These are phyloP conservation scores for Lindbergichthys nudifrons DNA, from an alignment of 2,797 vertebrate genomes.

Conservation along the genomic window DNA sequence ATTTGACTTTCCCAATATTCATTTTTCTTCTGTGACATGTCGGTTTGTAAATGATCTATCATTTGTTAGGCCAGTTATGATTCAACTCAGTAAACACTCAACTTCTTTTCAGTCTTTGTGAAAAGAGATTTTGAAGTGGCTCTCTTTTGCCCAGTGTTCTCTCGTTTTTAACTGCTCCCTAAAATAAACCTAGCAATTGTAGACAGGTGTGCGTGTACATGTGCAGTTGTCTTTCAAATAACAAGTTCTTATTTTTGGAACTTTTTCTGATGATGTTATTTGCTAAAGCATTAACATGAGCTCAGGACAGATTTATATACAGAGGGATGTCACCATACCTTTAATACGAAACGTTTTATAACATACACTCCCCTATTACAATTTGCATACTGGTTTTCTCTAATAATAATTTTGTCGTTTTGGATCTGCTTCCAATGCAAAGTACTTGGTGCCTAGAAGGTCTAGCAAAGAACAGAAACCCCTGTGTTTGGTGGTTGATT, in stretches of 20 bases:
- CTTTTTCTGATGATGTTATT: conserved; percentile 12
- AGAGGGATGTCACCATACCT: neutral
- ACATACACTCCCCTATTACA: too few relatives aligned
- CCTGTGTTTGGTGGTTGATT: neutral
- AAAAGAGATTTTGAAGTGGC: conserved; percentile 5
- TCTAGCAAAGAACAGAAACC: neutral
- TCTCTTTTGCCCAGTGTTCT: conserved; percentile 25
- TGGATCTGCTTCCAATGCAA: too few relatives aligned
- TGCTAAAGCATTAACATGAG: conserved; percentile 13
- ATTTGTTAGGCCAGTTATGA: too few relatives aligned
- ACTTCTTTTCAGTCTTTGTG: conserved; percentile 14
- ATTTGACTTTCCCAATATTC: too few relatives aligned
- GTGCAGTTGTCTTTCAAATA: conserved; percentile 26
- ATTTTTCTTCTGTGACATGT: too few relatives aligned
- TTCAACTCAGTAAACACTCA: neutral
- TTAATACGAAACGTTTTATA: too few relatives aligned
- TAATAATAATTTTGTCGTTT: too few relatives aligned
- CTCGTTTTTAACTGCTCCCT: conserved; percentile 11
- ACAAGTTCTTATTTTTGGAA: conserved; percentile 13
- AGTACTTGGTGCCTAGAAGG: too few relatives aligned
- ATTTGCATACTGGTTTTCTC: too few relatives aligned
- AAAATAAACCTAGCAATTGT: conserved; percentile 36
- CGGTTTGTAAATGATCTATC: too few relatives aligned
- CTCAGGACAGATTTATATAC: conserved; percentile 9
- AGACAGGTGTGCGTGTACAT: conserved; percentile 15